These are phyloP conservation scores for Ancistrus triradiatus DNA, from an alignment of 2,113 vertebrate species.

Conservation along the genomic window DNA sequence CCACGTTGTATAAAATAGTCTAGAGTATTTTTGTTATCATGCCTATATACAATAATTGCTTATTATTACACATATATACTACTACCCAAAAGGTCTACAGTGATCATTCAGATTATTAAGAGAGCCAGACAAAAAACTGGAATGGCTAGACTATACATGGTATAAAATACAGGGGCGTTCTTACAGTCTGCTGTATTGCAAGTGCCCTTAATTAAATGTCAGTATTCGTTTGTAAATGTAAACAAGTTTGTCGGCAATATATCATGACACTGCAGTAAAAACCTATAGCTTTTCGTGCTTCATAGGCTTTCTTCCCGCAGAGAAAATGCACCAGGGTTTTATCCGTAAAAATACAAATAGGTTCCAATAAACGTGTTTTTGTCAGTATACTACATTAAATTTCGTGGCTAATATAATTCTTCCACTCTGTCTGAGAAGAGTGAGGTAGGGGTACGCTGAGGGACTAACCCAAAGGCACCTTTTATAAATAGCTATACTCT, in stretches of 20 bases:
- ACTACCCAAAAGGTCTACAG: background rate
- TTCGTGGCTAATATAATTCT: background rate
- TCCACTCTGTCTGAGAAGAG: slow-evolving; percentile 12
- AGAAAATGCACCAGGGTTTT: too few species aligned
- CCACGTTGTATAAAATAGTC: background rate
- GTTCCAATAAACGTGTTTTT: background rate
- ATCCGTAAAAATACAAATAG: background rate
- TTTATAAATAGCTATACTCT: slow-evolving; percentile 26
- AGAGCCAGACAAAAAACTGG: background rate
- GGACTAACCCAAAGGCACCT: slow-evolving; percentile 14
- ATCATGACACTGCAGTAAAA: too few species aligned
- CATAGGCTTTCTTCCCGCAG: background rate
- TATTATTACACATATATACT: slow-evolving; percentile 13
- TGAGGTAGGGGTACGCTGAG: slow-evolving; percentile 20
- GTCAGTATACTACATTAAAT: background rate
- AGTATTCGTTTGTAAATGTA: too few species aligned
- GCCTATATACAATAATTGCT: background rate
- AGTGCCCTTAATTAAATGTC: slow-evolving; percentile 21
- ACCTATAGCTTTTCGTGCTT: too few species aligned
- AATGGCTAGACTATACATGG: background rate
- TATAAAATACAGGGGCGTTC: background rate
- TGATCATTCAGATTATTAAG: background rate
- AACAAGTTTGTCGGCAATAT: too few species aligned
- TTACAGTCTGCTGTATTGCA: slow-evolving; percentile 6
- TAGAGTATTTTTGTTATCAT: slow-evolving; percentile 11